These are phyloP conservation scores for Mixornis gularis DNA, from an alignment of 2,113 vertebrate species.

Conservation along the genomic window DNA sequence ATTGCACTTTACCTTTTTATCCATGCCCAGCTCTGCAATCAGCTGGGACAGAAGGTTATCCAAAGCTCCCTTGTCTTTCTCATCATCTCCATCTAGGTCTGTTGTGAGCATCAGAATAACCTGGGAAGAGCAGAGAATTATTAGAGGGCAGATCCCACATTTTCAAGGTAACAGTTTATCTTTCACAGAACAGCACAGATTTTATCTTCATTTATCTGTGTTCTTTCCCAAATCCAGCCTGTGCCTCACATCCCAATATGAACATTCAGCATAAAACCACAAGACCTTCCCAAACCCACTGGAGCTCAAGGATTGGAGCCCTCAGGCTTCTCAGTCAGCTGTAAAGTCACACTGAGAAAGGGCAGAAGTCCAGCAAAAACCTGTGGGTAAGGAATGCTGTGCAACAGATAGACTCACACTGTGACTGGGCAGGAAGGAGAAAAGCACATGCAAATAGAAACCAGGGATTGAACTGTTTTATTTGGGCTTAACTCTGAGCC, in stretches of 20 bases:
- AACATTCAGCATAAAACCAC: background rate
- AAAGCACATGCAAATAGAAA: background rate
- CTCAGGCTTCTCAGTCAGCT: background rate
- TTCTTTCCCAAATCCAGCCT: background rate
- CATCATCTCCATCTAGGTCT: conserved; percentile 95
- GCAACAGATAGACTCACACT: background rate
- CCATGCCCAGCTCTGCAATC: conserved; percentile 91
- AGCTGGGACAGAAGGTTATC: conserved; percentile 93
- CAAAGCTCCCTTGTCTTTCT: conserved; percentile 96
- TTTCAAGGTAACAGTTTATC: background rate
- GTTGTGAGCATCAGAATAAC: conserved; percentile 97
- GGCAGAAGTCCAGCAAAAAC: background rate
- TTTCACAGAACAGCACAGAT: background rate
- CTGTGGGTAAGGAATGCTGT: background rate
- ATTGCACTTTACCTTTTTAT: conserved; percentile 84
- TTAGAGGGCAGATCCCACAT: background rate
- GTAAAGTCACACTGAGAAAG: background rate
- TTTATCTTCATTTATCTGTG: background rate
- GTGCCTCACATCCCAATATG: background rate
- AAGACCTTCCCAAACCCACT: background rate
- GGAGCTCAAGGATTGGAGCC: background rate
- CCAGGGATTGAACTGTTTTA: background rate
- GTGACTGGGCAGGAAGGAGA: background rate
- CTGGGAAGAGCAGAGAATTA: conserved; percentile 24
- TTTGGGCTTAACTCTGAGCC: background rate